Evolutionary conservation across 2,888 invertebrate species (phyloP).

Genomic region (Camptogramma bilineatum): DNA sequence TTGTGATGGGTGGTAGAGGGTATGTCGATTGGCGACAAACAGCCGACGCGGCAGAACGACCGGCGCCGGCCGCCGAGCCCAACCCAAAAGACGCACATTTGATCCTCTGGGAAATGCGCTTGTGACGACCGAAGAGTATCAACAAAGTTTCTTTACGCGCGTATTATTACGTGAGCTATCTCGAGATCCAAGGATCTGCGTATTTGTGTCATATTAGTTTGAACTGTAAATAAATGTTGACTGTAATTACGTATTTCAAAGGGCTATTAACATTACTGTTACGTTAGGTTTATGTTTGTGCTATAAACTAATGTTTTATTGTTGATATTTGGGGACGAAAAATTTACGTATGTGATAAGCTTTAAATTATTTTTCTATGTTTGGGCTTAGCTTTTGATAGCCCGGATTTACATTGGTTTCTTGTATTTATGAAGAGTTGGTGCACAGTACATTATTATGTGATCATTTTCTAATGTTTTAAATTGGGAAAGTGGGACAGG

Average conservation of each 20-base stretch:
- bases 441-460: constrained; percentile 70
- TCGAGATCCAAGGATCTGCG: constrained; percentile 43
- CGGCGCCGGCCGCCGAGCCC: constrained; percentile 86
- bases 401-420: constrained; percentile 66
- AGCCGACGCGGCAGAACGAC: constrained; percentile 86
- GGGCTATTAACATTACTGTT: constrained; percentile 49
- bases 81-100: constrained; percentile 95
- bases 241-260: constrained; percentile 57
- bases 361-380: constrained; percentile 82
- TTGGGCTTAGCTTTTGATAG: constrained; percentile 54
- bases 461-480: constrained; percentile 70
- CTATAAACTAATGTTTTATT: constrained; percentile 48
- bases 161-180: constrained; percentile 43
- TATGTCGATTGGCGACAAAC: constrained; percentile 94
- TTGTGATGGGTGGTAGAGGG: constrained; percentile 94
- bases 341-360: constrained; percentile 77
- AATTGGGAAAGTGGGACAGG: constrained; percentile 39
- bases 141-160: constrained; percentile 33
- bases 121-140: constrained; percentile 64
- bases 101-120: constrained; percentile 92
- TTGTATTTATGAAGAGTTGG: constrained; percentile 60
- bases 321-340: constrained; percentile 51
- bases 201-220: constrained; percentile 68
- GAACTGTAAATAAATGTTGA: constrained; percentile 59
- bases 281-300: constrained; percentile 45